Evolutionary conservation across 2,888 invertebrate species (phyloP), one percentile per base, ranked within the genome.

Genomic region (Idaea straminata): DNA sequence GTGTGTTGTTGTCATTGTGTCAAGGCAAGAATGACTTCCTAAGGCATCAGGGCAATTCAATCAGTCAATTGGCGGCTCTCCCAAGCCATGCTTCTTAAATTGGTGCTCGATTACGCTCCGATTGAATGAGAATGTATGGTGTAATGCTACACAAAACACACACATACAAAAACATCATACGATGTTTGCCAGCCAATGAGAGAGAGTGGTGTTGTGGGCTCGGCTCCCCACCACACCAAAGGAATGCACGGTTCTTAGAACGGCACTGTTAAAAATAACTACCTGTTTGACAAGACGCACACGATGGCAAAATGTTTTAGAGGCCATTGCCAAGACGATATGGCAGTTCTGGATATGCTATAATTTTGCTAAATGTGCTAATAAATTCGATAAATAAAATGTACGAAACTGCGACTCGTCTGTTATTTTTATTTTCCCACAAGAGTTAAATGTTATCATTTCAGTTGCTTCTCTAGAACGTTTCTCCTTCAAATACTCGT

Each of bases 221-320:
- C 89, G 93, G 76, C 92, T 83, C 88, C 91, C 92, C 91, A 87
- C 90, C 82, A 86, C 73, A 77, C 69, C 83, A 75, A 80, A 74
- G 91, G 92, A 89, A 91, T 91, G 91, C 83, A 83, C 83, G 80
- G 78, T 84, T 87, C 85, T 86, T 79, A 86, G 87, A 91, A 86
- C 84, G 85, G 86, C 87, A 85, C 85, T 85, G 89, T 84, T 91
- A 91, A 89, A 91, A 92, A 91, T 92, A 91, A 91, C 91, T 83
- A 86, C 91, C 85, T 87, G 89, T 87, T 86, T 81, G 83, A 83
- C 86, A 80, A 76, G 85, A 81, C 83, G 80, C 82, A 83, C 80
- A 83, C 77, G 83, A 78, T 76, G 77, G 77, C 79, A 77, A 77
- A 25, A 80, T 79, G 80, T 81, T 81, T 81, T 81, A 80, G 84